Evolutionary conservation across 2,797 vertebrate genomes (phyloP).

Genomic region (Eutrigla gurnardus): DNA sequence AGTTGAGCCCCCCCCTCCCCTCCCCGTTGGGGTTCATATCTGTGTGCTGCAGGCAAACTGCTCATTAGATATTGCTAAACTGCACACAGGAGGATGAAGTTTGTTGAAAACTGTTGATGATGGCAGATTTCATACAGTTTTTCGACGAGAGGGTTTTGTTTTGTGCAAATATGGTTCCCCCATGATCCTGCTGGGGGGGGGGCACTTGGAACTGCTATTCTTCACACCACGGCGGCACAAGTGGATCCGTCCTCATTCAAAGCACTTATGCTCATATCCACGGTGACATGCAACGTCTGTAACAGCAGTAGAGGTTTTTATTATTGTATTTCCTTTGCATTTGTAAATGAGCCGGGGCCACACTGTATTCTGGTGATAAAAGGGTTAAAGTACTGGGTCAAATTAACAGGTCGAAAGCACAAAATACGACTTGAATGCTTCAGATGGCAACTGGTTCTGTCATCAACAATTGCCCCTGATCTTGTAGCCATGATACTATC

Average conservation of each 20-base stretch:
- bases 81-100: conserved; percentile 13
- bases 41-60: conserved; percentile 72
- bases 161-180: background rate
- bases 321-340: background rate
- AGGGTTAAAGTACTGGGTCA: background rate
- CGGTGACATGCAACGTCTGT: background rate
- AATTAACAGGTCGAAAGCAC: background rate
- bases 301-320: background rate
- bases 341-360: background rate
- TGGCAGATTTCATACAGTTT: conserved; percentile 26
- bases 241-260: background rate
- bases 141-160: conserved; percentile 15
- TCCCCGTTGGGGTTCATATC: conserved; percentile 77
- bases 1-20: conserved; percentile 1
- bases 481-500: too few species aligned
- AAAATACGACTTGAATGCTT: background rate
- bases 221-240: background rate
- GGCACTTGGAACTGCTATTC: background rate
- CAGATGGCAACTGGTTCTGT: background rate
- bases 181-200: conserved; percentile 7
- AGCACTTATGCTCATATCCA: background rate
- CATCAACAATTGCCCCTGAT: background rate
- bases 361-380: background rate
- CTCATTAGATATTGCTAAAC: conserved; percentile 62
- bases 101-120: conserved; percentile 18